These are phyloP conservation scores for Plutella xylostella DNA, from an alignment of 2,888 invertebrate genomes.

Conservation along the genomic window DNA sequence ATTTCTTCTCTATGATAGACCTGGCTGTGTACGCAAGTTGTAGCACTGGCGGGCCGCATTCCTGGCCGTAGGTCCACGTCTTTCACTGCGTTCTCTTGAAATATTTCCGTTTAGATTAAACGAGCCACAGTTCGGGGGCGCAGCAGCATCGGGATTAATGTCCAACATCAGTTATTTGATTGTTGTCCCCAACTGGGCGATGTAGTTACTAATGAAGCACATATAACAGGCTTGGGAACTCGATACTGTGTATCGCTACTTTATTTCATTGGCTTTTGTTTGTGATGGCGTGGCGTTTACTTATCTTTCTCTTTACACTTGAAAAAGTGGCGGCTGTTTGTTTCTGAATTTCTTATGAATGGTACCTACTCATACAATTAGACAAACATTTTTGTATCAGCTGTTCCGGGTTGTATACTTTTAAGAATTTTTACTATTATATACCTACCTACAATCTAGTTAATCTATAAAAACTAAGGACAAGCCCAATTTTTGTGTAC, in stretches of 20 bases:
- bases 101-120: slow-evolving; percentile 68
- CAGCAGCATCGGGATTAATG: slow-evolving; percentile 66
- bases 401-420: too few species aligned
- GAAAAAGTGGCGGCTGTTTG: too few species aligned
- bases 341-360: too few species aligned
- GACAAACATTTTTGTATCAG: too few species aligned
- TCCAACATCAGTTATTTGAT: slow-evolving; percentile 53
- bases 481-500: too few species aligned
- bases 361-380: too few species aligned
- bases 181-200: slow-evolving; percentile 25
- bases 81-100: slow-evolving; percentile 64
- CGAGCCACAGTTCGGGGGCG: slow-evolving; percentile 45
- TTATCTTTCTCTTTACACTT: too few species aligned
- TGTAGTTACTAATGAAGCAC: slow-evolving; percentile 35
- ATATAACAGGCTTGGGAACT: slow-evolving; percentile 25
- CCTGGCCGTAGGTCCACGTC: slow-evolving; percentile 46
- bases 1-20: slow-evolving; percentile 58
- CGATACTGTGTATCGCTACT: slow-evolving; percentile 10
- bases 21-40: slow-evolving; percentile 49
- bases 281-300: too few species aligned
- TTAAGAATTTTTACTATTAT: too few species aligned
- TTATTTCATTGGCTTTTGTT: too few species aligned
- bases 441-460: too few species aligned
- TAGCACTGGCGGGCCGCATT: slow-evolving; percentile 38
- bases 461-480: too few species aligned